Conservation (phyloP, 2,888 invertebrate genomes). For the Scrobipalpa costella region DNA sequence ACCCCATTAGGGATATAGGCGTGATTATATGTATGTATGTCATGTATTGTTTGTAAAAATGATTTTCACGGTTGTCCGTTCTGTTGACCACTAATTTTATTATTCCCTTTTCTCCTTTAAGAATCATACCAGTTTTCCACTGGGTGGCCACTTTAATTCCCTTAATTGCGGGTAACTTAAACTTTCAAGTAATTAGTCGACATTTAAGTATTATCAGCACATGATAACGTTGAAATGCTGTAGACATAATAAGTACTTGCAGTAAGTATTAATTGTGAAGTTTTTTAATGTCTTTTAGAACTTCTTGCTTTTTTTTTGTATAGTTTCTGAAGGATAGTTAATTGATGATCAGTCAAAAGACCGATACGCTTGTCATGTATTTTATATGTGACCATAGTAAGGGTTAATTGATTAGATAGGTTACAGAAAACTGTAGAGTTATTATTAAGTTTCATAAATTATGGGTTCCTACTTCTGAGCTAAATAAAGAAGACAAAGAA, state of each 20-base stretch:
- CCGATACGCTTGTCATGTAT: slow-evolving; percentile 54
- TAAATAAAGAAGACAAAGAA: too few relatives aligned
- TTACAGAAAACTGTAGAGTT: slow-evolving; percentile 41
- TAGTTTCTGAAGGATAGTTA: slow-evolving; percentile 29
- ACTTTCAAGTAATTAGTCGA: slow-evolving; percentile 43
- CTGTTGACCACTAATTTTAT: not conserved
- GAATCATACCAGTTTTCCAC: slow-evolving; percentile 30
- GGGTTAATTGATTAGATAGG: slow-evolving; percentile 53
- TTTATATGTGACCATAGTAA: slow-evolving; percentile 45
- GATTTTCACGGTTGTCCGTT: slow-evolving; percentile 18
- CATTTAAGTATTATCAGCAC: slow-evolving; percentile 39
- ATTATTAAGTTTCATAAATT: not conserved
- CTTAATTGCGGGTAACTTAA: slow-evolving; percentile 36
- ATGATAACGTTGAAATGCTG: slow-evolving; percentile 32
- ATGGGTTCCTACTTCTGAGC: too few relatives aligned
- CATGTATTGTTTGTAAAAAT: slow-evolving; percentile 22
- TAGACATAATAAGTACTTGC: slow-evolving; percentile 19
- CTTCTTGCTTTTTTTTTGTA: not conserved
- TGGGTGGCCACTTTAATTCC: slow-evolving; percentile 45
- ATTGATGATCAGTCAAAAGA: slow-evolving; percentile 55
- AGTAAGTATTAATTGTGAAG: not conserved
- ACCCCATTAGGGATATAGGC: too few relatives aligned
- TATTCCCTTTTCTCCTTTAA: slow-evolving; percentile 13
- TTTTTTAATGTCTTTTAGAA: not conserved
- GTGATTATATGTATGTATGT: too few relatives aligned